Evolutionary conservation across 2,888 invertebrate genomes (phyloP).

Genomic region (Leucozona laternaria): DNA sequence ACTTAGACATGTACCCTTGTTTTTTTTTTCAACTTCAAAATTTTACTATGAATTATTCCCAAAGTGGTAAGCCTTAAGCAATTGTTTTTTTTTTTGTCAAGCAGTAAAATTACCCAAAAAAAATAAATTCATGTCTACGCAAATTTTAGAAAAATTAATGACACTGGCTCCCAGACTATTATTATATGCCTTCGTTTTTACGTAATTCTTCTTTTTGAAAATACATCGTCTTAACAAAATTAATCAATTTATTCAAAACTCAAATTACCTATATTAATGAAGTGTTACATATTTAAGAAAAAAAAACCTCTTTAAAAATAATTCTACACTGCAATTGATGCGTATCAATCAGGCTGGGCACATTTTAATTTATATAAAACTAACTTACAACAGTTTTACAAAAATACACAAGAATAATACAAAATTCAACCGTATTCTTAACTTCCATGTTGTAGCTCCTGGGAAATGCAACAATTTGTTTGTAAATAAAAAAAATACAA

Average conservation of each 20-base stretch:
- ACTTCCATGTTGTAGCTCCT: constrained; percentile 2
- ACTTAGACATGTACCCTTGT: too few species aligned
- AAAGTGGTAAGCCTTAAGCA: too few species aligned
- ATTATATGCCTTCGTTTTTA: too few species aligned
- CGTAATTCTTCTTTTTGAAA: too few species aligned
- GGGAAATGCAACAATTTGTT: constrained; percentile 10
- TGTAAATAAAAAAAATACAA: neutral
- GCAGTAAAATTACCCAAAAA: too few species aligned
- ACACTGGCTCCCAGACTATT: too few species aligned
- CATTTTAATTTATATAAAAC: constrained; percentile 10
- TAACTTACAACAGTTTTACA: constrained; percentile 9
- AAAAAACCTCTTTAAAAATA: neutral
- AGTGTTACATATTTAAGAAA: neutral
- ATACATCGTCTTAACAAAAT: constrained; percentile 32
- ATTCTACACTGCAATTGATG: neutral
- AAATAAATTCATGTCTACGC: too few species aligned
- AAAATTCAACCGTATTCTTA: neutral
- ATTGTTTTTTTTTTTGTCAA: too few species aligned
- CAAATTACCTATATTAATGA: constrained; percentile 21
- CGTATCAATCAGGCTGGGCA: neutral
- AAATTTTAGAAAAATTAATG: too few species aligned
- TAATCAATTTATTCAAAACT: constrained; percentile 62
- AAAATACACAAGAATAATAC: constrained; percentile 12
- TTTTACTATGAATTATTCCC: too few species aligned
- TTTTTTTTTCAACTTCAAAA: too few species aligned